Base-by-base conservation (phyloP, 2,888 invertebrate species). In the Tetheella fluctuosa region DNA sequence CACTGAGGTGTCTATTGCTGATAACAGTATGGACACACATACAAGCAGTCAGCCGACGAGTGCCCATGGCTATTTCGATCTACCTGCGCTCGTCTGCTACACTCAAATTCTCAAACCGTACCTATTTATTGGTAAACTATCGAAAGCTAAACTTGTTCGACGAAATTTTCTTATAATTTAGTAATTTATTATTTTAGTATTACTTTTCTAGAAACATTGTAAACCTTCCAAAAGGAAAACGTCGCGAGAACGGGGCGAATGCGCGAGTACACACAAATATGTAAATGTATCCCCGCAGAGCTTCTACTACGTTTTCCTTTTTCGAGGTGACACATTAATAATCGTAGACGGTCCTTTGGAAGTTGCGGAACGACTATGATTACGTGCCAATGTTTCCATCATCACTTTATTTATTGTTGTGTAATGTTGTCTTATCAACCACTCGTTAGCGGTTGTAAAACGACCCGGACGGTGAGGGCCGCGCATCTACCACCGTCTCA, bases 291-390 rank as follows among this genome's bases (percentile, higher is more conserved):
- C 90, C 91, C 77, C 86, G 90, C 89, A 79, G 73, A 77, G 80
- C 83, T 86, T 80, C 79, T 73, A 66, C 69, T 58, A 86, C 83
- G 90, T 91, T 91, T 90, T 85, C 84, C 84, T 84, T 81, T 83
- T 93, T 65, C 67, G 83, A 89, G 86, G 81, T 75, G 65, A 60
- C 64, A 42, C 70, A 70, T 59, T 68, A 73, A 76, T 85, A 83
- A 87, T 85, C 84, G 77, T 82, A 87, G 82, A 74, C 87, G 86
- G 80, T 85, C 88, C 86, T 79, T 85, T 84, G 91, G 92, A 92
- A 93, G 92, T 93, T 93, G 92, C 90, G 86, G 89, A 83, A 74
- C 86, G 90, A 67, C 83, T 88, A 79, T 77, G 83, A 82, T 85
- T 87, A 80, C 74, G 69, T 64, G 79, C 70, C 83, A 76, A 80